Evolutionary conservation across 2,888 invertebrate species (phyloP).

Genomic region (Megaustenia siamemsis): DNA sequence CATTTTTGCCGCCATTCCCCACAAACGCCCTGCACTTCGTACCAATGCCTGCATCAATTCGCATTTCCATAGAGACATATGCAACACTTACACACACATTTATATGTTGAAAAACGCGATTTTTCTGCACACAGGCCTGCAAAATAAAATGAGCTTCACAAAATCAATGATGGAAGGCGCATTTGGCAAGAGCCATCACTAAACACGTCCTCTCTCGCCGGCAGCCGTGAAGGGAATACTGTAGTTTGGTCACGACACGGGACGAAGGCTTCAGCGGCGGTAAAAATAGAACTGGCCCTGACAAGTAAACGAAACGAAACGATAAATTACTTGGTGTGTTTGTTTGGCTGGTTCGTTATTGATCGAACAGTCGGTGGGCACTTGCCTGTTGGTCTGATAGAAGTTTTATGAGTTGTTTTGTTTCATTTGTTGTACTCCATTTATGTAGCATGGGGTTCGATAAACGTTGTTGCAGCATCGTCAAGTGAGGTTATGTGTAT

Average conservation of each 20-base stretch:
- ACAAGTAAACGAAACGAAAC: constrained; percentile 49
- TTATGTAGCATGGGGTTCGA: too few relatives aligned
- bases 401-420: too few relatives aligned
- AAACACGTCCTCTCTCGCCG: constrained; percentile 38
- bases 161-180: constrained; percentile 21
- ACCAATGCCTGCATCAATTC: background rate
- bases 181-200: constrained; percentile 17
- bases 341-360: too few relatives aligned
- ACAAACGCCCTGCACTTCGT: constrained; percentile 34
- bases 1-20: constrained; percentile 51
- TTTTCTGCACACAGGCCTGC: constrained; percentile 8
- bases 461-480: too few relatives aligned
- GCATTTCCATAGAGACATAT: background rate
- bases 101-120: background rate
- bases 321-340: background rate
- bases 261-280: constrained; percentile 40
- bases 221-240: constrained; percentile 41
- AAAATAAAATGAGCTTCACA: background rate
- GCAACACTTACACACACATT: constrained; percentile 28
- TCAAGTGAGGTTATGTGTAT: too few relatives aligned
- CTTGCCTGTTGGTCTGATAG: too few relatives aligned
- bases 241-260: constrained; percentile 46
- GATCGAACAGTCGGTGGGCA: too few relatives aligned
- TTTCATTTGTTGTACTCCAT: too few relatives aligned
- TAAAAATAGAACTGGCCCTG: constrained; percentile 47